Percentiles rank a stretch among this genome's conserved stretches.
Conservation (phyloP, 1,140 invertebrate species). For the Andricus grossulariae region DNA sequence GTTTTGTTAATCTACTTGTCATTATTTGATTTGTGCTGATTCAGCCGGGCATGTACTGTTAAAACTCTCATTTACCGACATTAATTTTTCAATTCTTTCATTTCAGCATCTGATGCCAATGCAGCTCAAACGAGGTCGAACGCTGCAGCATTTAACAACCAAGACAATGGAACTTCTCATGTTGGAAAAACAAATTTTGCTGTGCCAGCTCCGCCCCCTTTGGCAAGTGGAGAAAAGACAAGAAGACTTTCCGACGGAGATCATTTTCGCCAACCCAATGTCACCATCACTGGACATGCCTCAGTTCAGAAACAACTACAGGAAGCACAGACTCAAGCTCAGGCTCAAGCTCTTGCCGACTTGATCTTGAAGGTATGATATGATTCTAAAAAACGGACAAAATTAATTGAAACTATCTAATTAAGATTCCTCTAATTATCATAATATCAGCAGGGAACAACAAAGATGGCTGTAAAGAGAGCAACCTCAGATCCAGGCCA, state of each 20-base stretch:
- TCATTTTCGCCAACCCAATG: slow-evolving; percentile 78
- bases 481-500: slow-evolving; percentile 82
- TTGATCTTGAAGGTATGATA: slow-evolving; percentile 71
- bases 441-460: slow-evolving; percentile 73
- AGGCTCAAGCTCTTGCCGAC: slow-evolving; percentile 73
- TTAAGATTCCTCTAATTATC: too few relatives aligned
- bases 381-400: neutral
- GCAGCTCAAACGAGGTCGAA: slow-evolving; percentile 67
- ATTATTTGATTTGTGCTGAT: too few relatives aligned
- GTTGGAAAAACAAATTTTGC: slow-evolving; percentile 78
- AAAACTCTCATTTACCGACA: too few relatives aligned
- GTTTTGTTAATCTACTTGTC: too few relatives aligned
- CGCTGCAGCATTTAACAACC: slow-evolving; percentile 72
- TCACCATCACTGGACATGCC: slow-evolving; percentile 71
- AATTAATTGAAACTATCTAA: neutral
- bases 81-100: slow-evolving; percentile 47
- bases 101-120: slow-evolving; percentile 77
- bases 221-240: slow-evolving; percentile 75
- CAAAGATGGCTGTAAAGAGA: slow-evolving; percentile 83
- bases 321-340: slow-evolving; percentile 77
- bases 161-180: slow-evolving; percentile 71
- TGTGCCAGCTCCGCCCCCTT: slow-evolving; percentile 78
- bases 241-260: slow-evolving; percentile 81
- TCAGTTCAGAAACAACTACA: slow-evolving; percentile 75
- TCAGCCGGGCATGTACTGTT: too few relatives aligned